Evolutionary conservation across 2,113 vertebrate genomes (phyloP).

Genomic region (Stegostoma tigrinum): DNA sequence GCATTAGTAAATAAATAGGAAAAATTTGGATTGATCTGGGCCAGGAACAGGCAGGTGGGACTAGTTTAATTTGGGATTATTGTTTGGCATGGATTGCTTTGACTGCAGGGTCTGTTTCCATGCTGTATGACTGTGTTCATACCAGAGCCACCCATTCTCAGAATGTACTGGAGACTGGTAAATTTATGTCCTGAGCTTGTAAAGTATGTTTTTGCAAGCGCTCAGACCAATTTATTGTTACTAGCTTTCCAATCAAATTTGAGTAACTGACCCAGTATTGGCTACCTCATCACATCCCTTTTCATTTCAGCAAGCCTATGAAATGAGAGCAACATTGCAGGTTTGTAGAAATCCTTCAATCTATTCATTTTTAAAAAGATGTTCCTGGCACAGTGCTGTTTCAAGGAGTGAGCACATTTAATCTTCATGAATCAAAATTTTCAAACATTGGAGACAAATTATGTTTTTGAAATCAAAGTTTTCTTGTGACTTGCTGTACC

Average conservation of each 20-base stretch:
- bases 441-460: not conserved
- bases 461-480: not conserved
- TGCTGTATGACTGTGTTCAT: not conserved
- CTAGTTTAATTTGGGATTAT: no score
- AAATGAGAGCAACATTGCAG: not conserved
- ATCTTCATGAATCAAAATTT: not conserved
- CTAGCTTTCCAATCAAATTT: not conserved
- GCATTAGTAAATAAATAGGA: no score
- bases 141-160: not conserved
- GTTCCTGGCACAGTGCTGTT: not conserved
- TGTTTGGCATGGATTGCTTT: no score
- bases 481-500: not conserved
- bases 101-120: no score
- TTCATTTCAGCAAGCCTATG: not conserved
- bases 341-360: not conserved
- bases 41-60: no score
- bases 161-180: not conserved
- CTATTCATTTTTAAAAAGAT: not conserved
- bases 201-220: not conserved
- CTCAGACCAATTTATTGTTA: not conserved
- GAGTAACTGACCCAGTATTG: not conserved
- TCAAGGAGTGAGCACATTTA: not conserved
- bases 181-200: not conserved
- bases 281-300: not conserved
- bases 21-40: no score